Evolutionary conservation across 1,140 invertebrate species (phyloP), one percentile per base, ranked within the genome.

Genomic region (Helicoverpa zea): DNA sequence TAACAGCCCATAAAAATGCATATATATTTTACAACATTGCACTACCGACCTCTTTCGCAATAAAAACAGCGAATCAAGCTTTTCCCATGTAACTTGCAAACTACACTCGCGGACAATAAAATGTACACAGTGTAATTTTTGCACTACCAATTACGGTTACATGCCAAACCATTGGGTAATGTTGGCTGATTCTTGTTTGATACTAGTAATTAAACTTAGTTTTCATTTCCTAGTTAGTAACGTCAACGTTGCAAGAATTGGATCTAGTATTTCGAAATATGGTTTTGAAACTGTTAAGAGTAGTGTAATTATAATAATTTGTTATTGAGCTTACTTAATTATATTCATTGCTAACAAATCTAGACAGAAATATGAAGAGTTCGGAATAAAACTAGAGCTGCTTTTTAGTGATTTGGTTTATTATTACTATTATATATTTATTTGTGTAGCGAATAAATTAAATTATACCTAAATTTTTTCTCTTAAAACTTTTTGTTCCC

Each of bases 1-100:
- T 54, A 5, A 14, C 1, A 2, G 3, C 16, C 9, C 12, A 49
- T 43, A 72, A 72, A 72, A 72, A 10, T 54, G 23, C 9, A 4
- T 29, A 5, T 52, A 30, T 52, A 29, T 51, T 30, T 72, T 29
- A 52, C 13, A 12, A 54, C 49, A 14, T 52, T 72, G 68, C 68
- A 30, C 68, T 30, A 12, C 23, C 23, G 18, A 51, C 68, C n/a
- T 76, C 56, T 76, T 76, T 29, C 43, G 58, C 47, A 76, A 76
- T 63, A 58, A 63, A 76, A 76, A 76, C 73, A 76, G 11, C 29
- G n/a, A 59, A 63, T 61, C 18, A 76, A 76, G 12, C 18, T 51
- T 76, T 76, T 76, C 73, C 73, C 73, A 76, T 47, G 68, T 3
- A 72, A 61, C 73, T 63, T 76, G 58, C 73, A 29, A 72, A 76